Base-by-base conservation (phyloP, 1,140 invertebrate species). In the Hormaphis cornu region DNA sequence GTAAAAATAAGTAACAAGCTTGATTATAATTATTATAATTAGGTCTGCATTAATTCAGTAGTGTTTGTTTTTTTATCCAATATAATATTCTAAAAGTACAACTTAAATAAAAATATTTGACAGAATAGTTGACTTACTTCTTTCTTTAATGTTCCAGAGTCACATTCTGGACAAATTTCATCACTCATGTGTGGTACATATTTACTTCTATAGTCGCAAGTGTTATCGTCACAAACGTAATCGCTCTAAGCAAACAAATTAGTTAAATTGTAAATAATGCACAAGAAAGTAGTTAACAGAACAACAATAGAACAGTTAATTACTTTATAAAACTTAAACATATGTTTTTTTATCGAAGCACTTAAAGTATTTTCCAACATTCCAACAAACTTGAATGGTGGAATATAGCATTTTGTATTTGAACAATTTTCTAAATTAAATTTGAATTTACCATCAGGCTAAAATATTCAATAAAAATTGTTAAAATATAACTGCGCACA, bases 371-470 rank as follows among this genome's bases (percentile, higher is more conserved):
- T 66, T 35, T 66, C 61, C 4, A 66, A 3, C 61, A 66, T 20
- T 22, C 61, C 61, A 48, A 85, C 73, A 75, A 87, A 86, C 69
- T 85, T 84, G 69, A 85, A 77, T 0, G 88, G 89, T 56, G 79
- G 75, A 5, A 80, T 75, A 9, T 74, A 75, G 75, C 90, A 92
- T 4, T 86, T 81, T 8, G 78, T 71, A 77, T 91, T 90, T 26
- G 82, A 76, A 77, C 89, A 91, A 72, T 79, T 81, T 24, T 83
- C 80, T 48, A 91, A 79, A 52, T 86, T 82, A 22, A 74, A 69
- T 63, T 70, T 50, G 26, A 66, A 30, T n/a, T 69, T 53, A 22
- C 72, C 53, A 70, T 70, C 40, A 30, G 24, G 7, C 48, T 69
- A 70, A 70, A 74, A 70, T 46, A 63, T 20, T 70, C 59, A 71